Base-by-base conservation (phyloP, 2,888 invertebrate genomes). In the Ptychoptera albimana region DNA sequence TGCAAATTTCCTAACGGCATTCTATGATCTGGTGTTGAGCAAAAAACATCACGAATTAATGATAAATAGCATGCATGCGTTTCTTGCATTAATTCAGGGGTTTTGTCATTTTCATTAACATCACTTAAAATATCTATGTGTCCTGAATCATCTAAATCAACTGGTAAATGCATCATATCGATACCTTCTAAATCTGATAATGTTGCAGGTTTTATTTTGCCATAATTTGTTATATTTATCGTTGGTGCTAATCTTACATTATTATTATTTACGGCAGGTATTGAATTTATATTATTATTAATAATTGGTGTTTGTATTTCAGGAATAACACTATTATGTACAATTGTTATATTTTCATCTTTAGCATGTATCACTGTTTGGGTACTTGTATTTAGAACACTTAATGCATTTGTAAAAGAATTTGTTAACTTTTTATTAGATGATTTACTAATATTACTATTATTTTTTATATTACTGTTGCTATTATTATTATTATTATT, bases 11-110 rank as follows among this genome's bases (percentile, higher is more conserved):
- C 70, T 49, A 82, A 75, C 23, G 82, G 81, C 63, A 91, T 84
- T 38, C 91, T 74, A 57, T 87, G 87, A 51, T 91, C 88, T 1
- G 79, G 75, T 6, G 85, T 79, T 0, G 87, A 84, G 43, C 84
- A 84, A 55, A 94, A 86, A 46, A 93, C 74, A 55, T 91, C 92
- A 6, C 93, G 73, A 29, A 94, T 73, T 37, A 94, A 65, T 1
- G 89, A 86, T 61, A 94, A 77, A 70, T 89, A 94, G 60, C 82
- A 84, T 0, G 81, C 75, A 52, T 86, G 86, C 0, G 84, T 84
- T 41, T 84, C 85, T 61, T 86, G 83, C 61, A 82, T 82, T 34
- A 85, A 61, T 42, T 73, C 69, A 14, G 73, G 71, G 7, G 42
- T 35, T 35, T 23, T 34, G 8, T 42, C 35, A 10, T 11, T 16